Conservation (phyloP, 2,113 vertebrate species). For the Spermophilus dauricus region DNA sequence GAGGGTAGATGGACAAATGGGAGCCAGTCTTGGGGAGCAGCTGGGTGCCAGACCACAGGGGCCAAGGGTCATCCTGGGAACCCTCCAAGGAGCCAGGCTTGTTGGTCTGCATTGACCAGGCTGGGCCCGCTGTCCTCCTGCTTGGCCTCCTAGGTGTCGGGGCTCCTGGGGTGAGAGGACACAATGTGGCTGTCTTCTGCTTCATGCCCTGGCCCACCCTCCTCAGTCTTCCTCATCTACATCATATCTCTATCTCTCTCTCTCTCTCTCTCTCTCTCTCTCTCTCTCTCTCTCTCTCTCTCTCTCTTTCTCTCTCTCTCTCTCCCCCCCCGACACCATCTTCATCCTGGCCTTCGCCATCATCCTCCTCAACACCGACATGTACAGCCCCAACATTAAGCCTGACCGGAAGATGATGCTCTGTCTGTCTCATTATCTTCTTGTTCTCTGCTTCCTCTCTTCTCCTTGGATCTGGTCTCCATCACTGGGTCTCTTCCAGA, state of each 20-base stretch:
- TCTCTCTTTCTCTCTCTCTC: too few relatives aligned
- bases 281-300: not conserved
- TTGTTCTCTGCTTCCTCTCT: not conserved
- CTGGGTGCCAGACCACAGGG: not conserved
- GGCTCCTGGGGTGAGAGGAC: not conserved
- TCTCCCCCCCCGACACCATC: too few relatives aligned
- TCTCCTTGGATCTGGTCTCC: not conserved
- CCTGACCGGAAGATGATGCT: too few relatives aligned
- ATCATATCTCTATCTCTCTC: not conserved
- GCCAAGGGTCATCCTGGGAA: not conserved
- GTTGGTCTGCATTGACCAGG: not conserved
- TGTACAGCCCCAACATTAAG: too few relatives aligned
- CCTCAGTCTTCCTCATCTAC: not conserved
- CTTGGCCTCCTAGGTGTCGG: not conserved
- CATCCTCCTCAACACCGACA: too few relatives aligned
- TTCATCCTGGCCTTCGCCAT: too few relatives aligned
- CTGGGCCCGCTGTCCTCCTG: not conserved
- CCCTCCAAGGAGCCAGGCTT: not conserved
- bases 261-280: not conserved
- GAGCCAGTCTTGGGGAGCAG: not conserved
- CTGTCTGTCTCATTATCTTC: not conserved
- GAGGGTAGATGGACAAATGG: accelerated
- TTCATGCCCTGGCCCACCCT: accelerated
- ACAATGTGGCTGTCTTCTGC: accelerated
- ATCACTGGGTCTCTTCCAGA: not conserved